Percentiles rank a stretch among this genome's conserved stretches.
These are phyloP conservation scores for Andrena bucephala DNA, from an alignment of 2,888 invertebrate species.

Conservation along the genomic window DNA sequence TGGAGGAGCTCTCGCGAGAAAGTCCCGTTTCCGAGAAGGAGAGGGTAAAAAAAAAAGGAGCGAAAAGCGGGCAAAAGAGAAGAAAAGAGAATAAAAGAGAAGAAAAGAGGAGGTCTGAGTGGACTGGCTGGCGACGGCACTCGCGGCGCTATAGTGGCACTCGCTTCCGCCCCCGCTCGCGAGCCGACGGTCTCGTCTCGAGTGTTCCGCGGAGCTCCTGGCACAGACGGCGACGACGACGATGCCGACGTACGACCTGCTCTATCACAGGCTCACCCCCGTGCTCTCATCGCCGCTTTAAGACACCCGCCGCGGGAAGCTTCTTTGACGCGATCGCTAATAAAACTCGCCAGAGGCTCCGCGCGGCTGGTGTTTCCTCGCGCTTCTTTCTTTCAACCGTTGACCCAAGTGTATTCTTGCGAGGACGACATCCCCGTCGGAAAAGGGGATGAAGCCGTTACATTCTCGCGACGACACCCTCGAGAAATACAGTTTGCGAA, in stretches of 20 bases:
- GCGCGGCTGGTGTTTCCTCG: background rate
- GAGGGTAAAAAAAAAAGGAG: slow-evolving; percentile 11
- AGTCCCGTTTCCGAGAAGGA: slow-evolving; percentile 33
- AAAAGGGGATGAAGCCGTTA: slow-evolving; percentile 1
- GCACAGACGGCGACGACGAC: slow-evolving; percentile 37
- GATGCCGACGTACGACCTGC: slow-evolving; percentile 23
- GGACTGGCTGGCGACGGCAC: slow-evolving; percentile 68
- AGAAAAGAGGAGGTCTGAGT: slow-evolving; percentile 69
- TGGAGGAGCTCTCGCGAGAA: slow-evolving; percentile 48
- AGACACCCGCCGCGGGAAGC: slow-evolving; percentile 24
- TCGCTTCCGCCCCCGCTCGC: slow-evolving; percentile 62
- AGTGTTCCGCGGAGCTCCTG: slow-evolving; percentile 58
- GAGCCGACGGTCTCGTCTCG: slow-evolving; percentile 63
- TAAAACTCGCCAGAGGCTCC: slow-evolving; percentile 37
- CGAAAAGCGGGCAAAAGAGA: slow-evolving; percentile 9
- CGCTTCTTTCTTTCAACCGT: background rate
- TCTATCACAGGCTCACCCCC: slow-evolving; percentile 27
- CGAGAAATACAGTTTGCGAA: background rate
- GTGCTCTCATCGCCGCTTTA: slow-evolving; percentile 48
- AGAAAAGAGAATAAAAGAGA: slow-evolving; percentile 29
- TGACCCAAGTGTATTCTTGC: slow-evolving; percentile 7
- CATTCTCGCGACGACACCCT: slow-evolving; percentile 10
- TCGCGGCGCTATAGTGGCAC: slow-evolving; percentile 65
- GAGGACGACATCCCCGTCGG: slow-evolving; percentile 1
- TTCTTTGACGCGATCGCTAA: slow-evolving; percentile 53